These are phyloP conservation scores for Drosophila fungiperda DNA, from an alignment of 2,888 invertebrate species.

Conservation along the genomic window DNA sequence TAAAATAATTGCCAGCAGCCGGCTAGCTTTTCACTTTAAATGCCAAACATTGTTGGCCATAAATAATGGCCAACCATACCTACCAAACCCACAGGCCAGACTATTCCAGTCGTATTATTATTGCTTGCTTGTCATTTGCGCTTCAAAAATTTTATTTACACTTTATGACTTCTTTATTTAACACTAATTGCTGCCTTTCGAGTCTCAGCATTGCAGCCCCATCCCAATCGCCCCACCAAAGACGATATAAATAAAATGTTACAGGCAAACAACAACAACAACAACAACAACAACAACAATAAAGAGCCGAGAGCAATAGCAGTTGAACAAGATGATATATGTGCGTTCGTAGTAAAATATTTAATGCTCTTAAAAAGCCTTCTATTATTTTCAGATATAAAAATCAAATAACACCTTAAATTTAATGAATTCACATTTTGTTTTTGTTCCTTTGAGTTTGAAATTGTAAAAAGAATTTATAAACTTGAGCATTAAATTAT, in stretches of 20 bases:
- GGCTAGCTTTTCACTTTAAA: slow-evolving; percentile 53
- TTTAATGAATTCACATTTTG: neutral
- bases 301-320: slow-evolving; percentile 1
- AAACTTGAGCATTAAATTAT: neutral
- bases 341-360: slow-evolving; percentile 4
- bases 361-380: slow-evolving; percentile 26
- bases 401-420: neutral
- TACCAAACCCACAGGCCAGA: neutral
- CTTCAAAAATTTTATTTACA: slow-evolving; percentile 70
- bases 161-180: slow-evolving; percentile 78
- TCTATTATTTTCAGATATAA: neutral
- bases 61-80: slow-evolving; percentile 58
- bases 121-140: slow-evolving; percentile 67
- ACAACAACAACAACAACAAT: neutral
- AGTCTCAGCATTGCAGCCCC: slow-evolving; percentile 11
- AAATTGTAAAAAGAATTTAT: neutral
- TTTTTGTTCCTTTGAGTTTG: neutral
- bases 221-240: slow-evolving; percentile 17
- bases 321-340: slow-evolving; percentile 21
- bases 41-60: slow-evolving; percentile 63
- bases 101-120: slow-evolving; percentile 29
- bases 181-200: slow-evolving; percentile 71
- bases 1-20: slow-evolving; percentile 60
- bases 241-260: slow-evolving; percentile 32
- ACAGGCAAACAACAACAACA: slow-evolving; percentile 12